These are phyloP conservation scores for Drosophila carrolli DNA, from an alignment of 1,140 invertebrate genomes.

Conservation along the genomic window DNA sequence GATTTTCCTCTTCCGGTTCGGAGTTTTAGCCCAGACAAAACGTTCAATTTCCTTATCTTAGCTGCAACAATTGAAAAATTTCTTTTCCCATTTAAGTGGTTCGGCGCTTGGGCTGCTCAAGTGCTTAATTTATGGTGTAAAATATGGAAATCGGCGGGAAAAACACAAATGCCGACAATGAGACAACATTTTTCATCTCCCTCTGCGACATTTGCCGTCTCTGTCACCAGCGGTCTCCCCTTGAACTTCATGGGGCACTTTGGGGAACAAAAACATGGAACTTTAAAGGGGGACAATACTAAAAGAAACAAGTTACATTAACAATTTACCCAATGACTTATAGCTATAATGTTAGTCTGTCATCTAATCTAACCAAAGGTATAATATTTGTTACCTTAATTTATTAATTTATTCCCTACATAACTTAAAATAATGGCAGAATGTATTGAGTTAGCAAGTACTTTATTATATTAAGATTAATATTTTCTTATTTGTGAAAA, in stretches of 20 bases:
- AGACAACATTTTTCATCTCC: slow-evolving; percentile 69
- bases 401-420: too few relatives aligned
- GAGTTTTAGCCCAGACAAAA: slow-evolving; percentile 47
- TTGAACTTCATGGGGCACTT: slow-evolving; percentile 58
- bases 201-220: slow-evolving; percentile 4
- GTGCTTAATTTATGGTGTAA: slow-evolving; percentile 79
- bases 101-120: slow-evolving; percentile 35
- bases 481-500: too few relatives aligned
- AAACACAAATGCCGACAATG: slow-evolving; percentile 75
- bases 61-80: slow-evolving; percentile 56
- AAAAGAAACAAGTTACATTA: too few relatives aligned
- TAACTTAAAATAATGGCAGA: too few relatives aligned
- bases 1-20: slow-evolving; percentile 58
- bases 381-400: too few relatives aligned
- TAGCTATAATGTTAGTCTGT: too few relatives aligned
- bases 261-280: neutral
- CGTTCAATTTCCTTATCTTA: slow-evolving; percentile 68
- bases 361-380: too few relatives aligned
- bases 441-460: too few relatives aligned
- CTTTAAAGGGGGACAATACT: too few relatives aligned
- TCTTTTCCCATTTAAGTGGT: slow-evolving; percentile 54
- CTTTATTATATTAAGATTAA: too few relatives aligned
- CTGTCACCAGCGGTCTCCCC: slow-evolving; percentile 18
- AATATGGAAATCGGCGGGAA: slow-evolving; percentile 68
- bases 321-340: too few relatives aligned